Base-by-base conservation (phyloP, 2,113 vertebrate genomes). In the Acanthochromis polyacanthus region DNA sequence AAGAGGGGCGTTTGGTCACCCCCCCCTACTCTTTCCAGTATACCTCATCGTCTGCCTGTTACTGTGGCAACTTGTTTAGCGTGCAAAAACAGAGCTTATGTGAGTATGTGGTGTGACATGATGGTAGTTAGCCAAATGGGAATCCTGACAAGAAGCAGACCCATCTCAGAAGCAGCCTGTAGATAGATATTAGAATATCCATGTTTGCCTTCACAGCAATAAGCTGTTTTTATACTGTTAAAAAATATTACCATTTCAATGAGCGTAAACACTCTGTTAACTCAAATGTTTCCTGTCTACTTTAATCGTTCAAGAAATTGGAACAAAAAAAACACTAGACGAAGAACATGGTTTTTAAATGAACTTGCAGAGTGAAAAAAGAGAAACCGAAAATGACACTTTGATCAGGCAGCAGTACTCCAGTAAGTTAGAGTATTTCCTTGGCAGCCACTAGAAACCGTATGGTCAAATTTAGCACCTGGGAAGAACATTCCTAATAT, bases 1-100 rank as follows among this genome's bases (percentile, higher is more conserved):
- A 4, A 91, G 85, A 85, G 88, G 92, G 88, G 87, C 85, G 86
- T 87, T 71, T 20, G 91, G 91, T 93, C 91, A 20, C 28, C 62
- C 59, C 72, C 50, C 57, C 75, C 77, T 55, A 17, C 75, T 63
- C 77, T 75, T 20, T 74, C 28, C 23, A 55, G 50, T 53, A 58
- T 71, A 71, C 67, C 43, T 25, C 75, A 69, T 77, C 71, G 85
- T 92, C 88, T 78, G 88, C 81, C 68, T 79, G 93, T 94, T 94
- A 63, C 93, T 94, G 80, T 92, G 90, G 92, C 79, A 92, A 95
- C 90, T 82, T 85, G 77, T 91, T 75, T 88, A 81, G 78, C 22
- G 53, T 82, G 80, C 64, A 81, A 84, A 92, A 92, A 87, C 85
- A 81, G 46, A 83, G 63, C 72, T 30, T 83, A 61, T 78, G 20